Conservation (phyloP, 2,113 vertebrate genomes). For the Spea multiplicata region DNA sequence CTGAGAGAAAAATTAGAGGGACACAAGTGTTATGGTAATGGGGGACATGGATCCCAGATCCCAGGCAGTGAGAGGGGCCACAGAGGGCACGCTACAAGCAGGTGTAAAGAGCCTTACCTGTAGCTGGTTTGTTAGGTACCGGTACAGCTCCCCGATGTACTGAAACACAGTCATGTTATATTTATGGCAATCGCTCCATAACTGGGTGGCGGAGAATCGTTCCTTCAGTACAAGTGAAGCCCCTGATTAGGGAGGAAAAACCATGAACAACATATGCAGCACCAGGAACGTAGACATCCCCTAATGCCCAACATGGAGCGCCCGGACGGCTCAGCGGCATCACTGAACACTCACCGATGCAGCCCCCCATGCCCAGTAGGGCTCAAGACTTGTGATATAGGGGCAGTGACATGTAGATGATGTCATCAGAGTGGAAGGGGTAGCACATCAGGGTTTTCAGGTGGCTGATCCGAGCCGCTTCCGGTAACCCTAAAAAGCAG, state of each 20-base stretch:
- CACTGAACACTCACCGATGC: conserved; percentile 72
- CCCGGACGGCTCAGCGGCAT: fast-evolving
- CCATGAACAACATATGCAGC: not conserved
- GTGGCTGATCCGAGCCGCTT: conserved; percentile 82
- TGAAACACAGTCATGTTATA: conserved; percentile 81
- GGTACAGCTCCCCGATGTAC: conserved; percentile 88
- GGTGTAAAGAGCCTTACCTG: conserved; percentile 49
- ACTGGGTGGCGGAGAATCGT: conserved; percentile 84
- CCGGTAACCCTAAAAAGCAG: conserved; percentile 76
- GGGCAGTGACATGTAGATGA: conserved; percentile 82
- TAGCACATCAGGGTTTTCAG: conserved; percentile 77
- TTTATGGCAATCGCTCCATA: conserved; percentile 82
- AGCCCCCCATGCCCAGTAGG: conserved; percentile 80
- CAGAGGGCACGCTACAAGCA: too few species aligned
- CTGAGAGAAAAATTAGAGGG: too few species aligned
- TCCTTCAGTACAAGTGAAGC: conserved; percentile 79
- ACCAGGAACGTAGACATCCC: not conserved
- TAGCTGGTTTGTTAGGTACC: conserved; percentile 83
- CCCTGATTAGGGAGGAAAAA: conserved; percentile 52
- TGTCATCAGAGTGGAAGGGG: conserved; percentile 71
- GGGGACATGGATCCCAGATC: too few species aligned
- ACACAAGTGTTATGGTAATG: too few species aligned
- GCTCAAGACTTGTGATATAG: conserved; percentile 87
- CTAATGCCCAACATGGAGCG: too few species aligned
- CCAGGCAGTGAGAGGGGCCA: too few species aligned